Percentiles rank a stretch among this genome's conserved stretches.
These are phyloP conservation scores for Heliconius aoede DNA, from an alignment of 2,888 invertebrate genomes.

Conservation along the genomic window DNA sequence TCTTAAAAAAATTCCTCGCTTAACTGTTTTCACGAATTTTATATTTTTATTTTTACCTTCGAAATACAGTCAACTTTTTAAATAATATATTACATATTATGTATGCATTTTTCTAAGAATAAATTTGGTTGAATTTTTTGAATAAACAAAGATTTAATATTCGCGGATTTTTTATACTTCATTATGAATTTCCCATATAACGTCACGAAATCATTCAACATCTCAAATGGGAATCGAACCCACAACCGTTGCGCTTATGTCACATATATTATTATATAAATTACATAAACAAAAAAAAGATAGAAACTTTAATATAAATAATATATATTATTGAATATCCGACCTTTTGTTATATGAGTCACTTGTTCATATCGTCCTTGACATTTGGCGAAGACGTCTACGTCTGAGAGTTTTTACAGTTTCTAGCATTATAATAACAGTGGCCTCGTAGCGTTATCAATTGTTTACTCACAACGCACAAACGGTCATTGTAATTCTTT, in stretches of 20 bases:
- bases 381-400: constrained; percentile 39
- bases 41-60: neutral
- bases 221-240: too few relatives aligned
- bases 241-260: too few relatives aligned
- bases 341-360: neutral
- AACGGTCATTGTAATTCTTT: neutral
- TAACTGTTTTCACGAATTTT: neutral
- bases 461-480: constrained; percentile 31
- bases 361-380: constrained; percentile 35
- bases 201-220: too few relatives aligned
- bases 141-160: too few relatives aligned
- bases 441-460: constrained; percentile 33
- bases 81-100: too few relatives aligned
- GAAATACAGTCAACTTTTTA: neutral
- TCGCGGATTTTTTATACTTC: too few relatives aligned
- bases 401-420: constrained; percentile 28
- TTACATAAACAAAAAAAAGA: too few relatives aligned
- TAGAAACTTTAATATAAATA: neutral
- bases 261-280: neutral
- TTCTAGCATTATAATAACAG: constrained; percentile 27
- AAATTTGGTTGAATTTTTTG: too few relatives aligned
- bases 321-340: neutral
- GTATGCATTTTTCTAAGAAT: neutral
- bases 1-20: neutral
- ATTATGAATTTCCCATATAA: too few relatives aligned